Conservation (phyloP, 1,140 invertebrate genomes). For the Pachypsylla venusta region DNA sequence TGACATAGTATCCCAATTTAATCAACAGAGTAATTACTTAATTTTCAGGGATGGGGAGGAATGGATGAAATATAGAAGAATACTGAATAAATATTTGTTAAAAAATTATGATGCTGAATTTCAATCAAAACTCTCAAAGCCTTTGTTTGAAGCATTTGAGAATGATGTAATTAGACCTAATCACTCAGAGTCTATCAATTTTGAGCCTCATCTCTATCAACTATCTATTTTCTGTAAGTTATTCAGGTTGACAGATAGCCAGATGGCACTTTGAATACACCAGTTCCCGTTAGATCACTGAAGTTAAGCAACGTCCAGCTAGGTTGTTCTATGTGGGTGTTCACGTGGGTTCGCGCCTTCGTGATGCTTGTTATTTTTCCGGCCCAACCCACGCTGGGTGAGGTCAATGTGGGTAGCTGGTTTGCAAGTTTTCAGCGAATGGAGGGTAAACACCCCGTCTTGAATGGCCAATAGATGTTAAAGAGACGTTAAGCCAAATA, state of each 20-base stretch:
- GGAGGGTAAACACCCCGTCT: too few species aligned
- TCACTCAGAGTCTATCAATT: conserved; percentile 29
- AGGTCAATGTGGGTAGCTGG: too few species aligned
- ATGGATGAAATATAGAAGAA: conserved; percentile 50
- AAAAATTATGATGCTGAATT: conserved; percentile 31
- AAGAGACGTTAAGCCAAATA: too few species aligned
- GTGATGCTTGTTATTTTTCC: too few species aligned
- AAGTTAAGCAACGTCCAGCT: neutral
- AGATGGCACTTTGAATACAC: too few species aligned
- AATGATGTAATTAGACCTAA: neutral
- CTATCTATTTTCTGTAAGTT: conserved; percentile 55
- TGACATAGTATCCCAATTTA: neutral
- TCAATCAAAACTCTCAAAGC: conserved; percentile 9
- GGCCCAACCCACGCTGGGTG: too few species aligned
- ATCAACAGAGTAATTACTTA: conserved; percentile 10
- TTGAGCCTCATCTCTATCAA: conserved; percentile 53
- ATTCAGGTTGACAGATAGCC: too few species aligned
- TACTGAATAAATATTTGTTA: conserved; percentile 57
- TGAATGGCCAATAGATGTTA: too few species aligned
- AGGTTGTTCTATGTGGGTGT: neutral
- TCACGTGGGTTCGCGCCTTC: too few species aligned
- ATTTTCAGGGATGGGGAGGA: conserved; percentile 52
- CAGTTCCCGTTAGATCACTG: neutral
- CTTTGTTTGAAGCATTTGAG: conserved; percentile 14
- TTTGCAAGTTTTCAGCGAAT: too few species aligned